Evolutionary conservation across 2,888 invertebrate species (phyloP).

Genomic region (Germaria angustata): DNA sequence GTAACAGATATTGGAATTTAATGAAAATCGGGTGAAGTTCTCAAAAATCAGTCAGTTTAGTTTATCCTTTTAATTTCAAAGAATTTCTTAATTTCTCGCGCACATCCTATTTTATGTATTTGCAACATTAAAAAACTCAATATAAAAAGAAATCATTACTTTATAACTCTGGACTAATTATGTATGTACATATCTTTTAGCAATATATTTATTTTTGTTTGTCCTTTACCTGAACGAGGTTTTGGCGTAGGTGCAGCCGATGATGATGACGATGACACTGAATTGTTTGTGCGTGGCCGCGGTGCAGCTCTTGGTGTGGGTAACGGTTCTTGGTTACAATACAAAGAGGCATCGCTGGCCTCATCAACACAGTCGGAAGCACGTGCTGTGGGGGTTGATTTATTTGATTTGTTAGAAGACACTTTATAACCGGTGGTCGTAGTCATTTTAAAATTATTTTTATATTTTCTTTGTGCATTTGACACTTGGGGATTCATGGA

Average conservation of each 20-base stretch:
- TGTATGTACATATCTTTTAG: not conserved
- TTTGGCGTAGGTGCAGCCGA: conserved; percentile 77
- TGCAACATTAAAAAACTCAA: too few species aligned
- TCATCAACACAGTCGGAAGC: conserved; percentile 77
- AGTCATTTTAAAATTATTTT: conserved; percentile 68
- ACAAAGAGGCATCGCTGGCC: conserved; percentile 78
- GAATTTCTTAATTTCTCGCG: too few species aligned
- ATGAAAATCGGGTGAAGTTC: too few species aligned
- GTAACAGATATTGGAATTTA: too few species aligned
- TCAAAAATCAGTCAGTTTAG: too few species aligned
- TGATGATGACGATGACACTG: conserved; percentile 13
- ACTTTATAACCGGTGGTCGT: conserved; percentile 71
- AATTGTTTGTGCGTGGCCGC: conserved; percentile 68
- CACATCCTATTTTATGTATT: too few species aligned
- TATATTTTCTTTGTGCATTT: conserved; percentile 68
- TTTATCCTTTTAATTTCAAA: too few species aligned
- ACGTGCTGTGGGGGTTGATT: conserved; percentile 67
- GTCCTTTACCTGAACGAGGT: conserved; percentile 78
- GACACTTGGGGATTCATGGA: conserved; percentile 73
- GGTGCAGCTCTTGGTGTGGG: conserved; percentile 78
- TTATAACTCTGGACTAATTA: conserved; percentile 18
- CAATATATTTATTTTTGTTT: not conserved
- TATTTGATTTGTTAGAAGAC: conserved; percentile 47
- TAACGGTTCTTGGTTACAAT: conserved; percentile 75
- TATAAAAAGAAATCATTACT: not conserved